A percentile compares a stretch with the other conserved stretches of the same genome.
These are phyloP conservation scores for Amblyjoppa fuscipennis DNA, from an alignment of 2,888 invertebrate genomes.

Conservation along the genomic window DNA sequence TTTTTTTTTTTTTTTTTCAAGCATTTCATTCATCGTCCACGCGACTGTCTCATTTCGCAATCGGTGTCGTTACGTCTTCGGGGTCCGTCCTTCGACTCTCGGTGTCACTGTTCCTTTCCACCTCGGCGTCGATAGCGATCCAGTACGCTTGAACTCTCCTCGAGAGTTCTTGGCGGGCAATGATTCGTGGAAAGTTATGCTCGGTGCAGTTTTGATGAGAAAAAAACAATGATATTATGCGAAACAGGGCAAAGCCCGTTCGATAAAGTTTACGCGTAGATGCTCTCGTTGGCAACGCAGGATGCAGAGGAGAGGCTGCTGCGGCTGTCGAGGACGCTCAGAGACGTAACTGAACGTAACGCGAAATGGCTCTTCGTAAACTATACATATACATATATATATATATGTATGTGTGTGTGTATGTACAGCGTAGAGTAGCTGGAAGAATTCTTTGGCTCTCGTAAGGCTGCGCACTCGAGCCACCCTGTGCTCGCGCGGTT, in stretches of 20 bases:
- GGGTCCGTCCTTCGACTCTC: slow-evolving; percentile 33
- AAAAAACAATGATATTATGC: neutral
- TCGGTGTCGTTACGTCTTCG: slow-evolving; percentile 54
- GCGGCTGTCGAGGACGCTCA: slow-evolving; percentile 53
- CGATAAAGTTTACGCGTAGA: slow-evolving; percentile 48
- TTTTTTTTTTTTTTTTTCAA: slow-evolving; percentile 6
- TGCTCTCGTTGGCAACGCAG: neutral
- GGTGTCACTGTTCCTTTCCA: slow-evolving; percentile 18
- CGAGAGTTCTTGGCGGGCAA: slow-evolving; percentile 4
- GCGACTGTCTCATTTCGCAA: slow-evolving; percentile 3
- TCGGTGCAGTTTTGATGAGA: neutral
- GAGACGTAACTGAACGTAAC: slow-evolving; percentile 60
- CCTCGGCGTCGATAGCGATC: neutral
- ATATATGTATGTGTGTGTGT: neutral
- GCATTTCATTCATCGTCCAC: slow-evolving; percentile 32
- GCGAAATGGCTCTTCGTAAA: slow-evolving; percentile 53
- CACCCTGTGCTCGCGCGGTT: slow-evolving; percentile 54
- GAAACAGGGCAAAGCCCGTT: slow-evolving; percentile 37
- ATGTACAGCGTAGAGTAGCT: slow-evolving; percentile 12
- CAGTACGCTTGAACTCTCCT: neutral
- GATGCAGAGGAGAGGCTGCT: slow-evolving; percentile 54
- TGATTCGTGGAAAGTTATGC: slow-evolving; percentile 26
- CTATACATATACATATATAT: neutral
- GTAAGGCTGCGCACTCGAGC: slow-evolving; percentile 33
- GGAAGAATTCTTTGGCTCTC: slow-evolving; percentile 57